phyloP scores from a whole-genome alignment of 2,797 vertebrate genomes.

The Eulemur albifrons region DNA sequence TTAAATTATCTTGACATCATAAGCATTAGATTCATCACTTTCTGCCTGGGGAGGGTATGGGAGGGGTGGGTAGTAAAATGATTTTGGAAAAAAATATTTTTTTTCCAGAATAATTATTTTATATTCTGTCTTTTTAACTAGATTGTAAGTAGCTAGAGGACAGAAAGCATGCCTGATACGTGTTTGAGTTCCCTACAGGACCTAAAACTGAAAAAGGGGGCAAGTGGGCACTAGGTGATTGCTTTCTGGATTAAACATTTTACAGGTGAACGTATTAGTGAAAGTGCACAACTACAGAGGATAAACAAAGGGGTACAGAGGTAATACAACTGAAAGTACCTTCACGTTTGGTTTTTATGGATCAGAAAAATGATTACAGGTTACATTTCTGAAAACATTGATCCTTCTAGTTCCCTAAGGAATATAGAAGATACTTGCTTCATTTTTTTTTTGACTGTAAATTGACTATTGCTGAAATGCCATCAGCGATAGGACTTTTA shows the following conservation, averaged over 20 bases:
- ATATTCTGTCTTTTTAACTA: background rate
- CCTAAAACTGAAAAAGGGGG: background rate
- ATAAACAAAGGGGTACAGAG: background rate
- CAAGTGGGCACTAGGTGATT: background rate
- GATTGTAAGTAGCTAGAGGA: background rate
- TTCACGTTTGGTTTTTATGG: background rate
- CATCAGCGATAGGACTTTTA: background rate
- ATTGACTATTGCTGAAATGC: conserved; percentile 32
- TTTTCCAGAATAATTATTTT: background rate
- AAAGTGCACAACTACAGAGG: background rate
- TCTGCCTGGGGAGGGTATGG: background rate
- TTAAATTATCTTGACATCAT: background rate
- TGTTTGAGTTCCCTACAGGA: background rate
- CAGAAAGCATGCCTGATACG: background rate
- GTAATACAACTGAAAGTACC: background rate
- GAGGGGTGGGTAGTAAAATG: background rate
- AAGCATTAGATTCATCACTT: background rate
- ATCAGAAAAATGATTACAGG: background rate
- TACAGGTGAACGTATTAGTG: background rate
- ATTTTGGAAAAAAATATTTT: background rate
- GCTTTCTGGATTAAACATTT: background rate
- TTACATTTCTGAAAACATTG: background rate
- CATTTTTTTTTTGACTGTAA: background rate
- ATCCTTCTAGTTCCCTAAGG: background rate
- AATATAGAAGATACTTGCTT: background rate